These are phyloP conservation scores for Sebastes schlegelii DNA, from an alignment of 2,113 vertebrate species.

Conservation along the genomic window DNA sequence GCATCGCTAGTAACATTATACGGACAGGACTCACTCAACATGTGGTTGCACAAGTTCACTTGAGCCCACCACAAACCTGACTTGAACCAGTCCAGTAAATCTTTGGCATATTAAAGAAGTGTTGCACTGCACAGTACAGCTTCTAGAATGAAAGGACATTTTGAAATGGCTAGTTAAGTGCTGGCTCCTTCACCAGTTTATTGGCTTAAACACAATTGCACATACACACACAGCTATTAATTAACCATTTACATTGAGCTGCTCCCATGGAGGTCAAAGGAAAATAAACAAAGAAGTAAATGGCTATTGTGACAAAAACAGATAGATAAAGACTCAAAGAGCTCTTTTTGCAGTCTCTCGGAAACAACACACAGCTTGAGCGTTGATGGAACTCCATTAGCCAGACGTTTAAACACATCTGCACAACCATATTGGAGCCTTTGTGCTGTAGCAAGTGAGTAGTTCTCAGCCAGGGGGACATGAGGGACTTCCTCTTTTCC, in stretches of 20 bases:
- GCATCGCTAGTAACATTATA: not conserved
- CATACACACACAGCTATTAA: conserved; percentile 61
- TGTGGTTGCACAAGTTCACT: not conserved
- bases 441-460: conserved; percentile 52
- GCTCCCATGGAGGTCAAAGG: conserved; percentile 31
- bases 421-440: conserved; percentile 57
- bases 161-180: conserved; percentile 50
- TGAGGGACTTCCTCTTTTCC: conserved; percentile 61
- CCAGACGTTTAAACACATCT: conserved; percentile 59
- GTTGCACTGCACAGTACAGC: not conserved
- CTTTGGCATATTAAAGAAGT: conserved; percentile 2
- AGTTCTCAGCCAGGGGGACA: conserved; percentile 62
- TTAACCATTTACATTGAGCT: conserved; percentile 65
- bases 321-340: conserved; percentile 63
- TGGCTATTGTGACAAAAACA: conserved; percentile 63
- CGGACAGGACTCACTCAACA: not conserved
- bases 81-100: not conserved
- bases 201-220: conserved; percentile 49
- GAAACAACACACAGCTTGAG: conserved; percentile 62
- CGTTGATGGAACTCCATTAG: conserved; percentile 71
- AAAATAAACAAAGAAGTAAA: conserved; percentile 69
- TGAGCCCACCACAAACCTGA: not conserved
- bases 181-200: conserved; percentile 37
- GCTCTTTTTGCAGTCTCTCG: conserved; percentile 44
- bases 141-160: conserved; percentile 35